Evolutionary conservation across 2,888 invertebrate genomes (phyloP).

Genomic region (Dendrolimus houi): DNA sequence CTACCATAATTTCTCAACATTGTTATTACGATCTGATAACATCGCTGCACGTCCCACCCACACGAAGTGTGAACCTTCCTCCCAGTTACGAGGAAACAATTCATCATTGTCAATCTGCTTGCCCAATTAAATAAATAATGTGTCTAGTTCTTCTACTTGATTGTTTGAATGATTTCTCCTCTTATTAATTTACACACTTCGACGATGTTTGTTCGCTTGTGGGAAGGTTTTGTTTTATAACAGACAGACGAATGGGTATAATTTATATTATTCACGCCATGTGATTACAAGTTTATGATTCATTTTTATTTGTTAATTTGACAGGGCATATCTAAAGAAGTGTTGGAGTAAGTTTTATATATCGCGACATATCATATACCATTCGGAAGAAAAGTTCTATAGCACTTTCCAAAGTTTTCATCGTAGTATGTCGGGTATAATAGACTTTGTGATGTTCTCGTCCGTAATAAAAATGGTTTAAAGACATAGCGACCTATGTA

Average conservation of each 20-base stretch:
- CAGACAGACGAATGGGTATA: conserved; percentile 2
- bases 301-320: no score
- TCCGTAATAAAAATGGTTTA: no score
- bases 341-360: no score
- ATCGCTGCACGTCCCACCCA: conserved; percentile 2
- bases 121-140: conserved; percentile 45
- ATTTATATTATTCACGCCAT: not conserved
- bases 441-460: no score
- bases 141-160: conserved; percentile 7
- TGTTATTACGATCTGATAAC: not conserved
- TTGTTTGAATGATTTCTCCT: conserved; percentile 8
- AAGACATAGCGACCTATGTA: no score
- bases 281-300: no score
- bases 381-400: no score
- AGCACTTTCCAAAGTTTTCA: no score
- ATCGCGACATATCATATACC: no score
- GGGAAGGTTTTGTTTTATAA: conserved; percentile 1
- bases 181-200: not conserved
- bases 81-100: conserved; percentile 43
- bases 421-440: no score
- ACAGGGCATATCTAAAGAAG: no score
- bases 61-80: conserved; percentile 1
- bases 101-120: conserved; percentile 61
- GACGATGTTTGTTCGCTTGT: no score
- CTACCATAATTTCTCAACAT: not conserved